Evolutionary conservation across 1,140 invertebrate species (phyloP).

Genomic region (Drosophila sp.): DNA sequence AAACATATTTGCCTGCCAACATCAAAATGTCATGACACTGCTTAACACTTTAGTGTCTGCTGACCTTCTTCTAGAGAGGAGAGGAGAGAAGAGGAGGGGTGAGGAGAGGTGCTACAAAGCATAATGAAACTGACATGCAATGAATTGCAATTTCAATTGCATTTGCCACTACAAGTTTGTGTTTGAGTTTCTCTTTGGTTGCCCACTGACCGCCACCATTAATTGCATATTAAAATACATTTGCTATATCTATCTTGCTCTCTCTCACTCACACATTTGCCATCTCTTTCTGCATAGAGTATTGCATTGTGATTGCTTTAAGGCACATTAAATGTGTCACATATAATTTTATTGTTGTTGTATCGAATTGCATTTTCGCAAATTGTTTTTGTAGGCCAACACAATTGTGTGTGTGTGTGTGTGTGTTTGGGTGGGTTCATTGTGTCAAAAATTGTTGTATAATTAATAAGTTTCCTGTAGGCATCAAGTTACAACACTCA

Average conservation of each 20-base stretch:
- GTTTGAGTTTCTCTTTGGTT: slow-evolving; percentile 31
- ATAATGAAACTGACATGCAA: slow-evolving; percentile 16
- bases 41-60: slow-evolving; percentile 11
- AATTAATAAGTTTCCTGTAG: slow-evolving; percentile 12
- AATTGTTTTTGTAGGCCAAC: slow-evolving; percentile 27
- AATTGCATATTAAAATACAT: slow-evolving; percentile 69
- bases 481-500: not conserved
- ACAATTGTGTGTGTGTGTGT: slow-evolving; percentile 14
- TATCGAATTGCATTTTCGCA: slow-evolving; percentile 37
- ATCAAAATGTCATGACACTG: slow-evolving; percentile 26
- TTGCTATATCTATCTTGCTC: slow-evolving; percentile 18
- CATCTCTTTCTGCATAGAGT: slow-evolving; percentile 33
- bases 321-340: slow-evolving; percentile 41
- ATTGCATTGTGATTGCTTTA: slow-evolving; percentile 27
- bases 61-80: slow-evolving; percentile 30
- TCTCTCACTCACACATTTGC: not conserved
- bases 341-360: slow-evolving; percentile 46
- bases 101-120: not conserved
- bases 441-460: slow-evolving; percentile 10
- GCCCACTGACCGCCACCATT: slow-evolving; percentile 54
- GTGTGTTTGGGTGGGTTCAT: slow-evolving; percentile 4
- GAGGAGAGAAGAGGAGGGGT: not conserved
- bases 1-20: slow-evolving; percentile 26
- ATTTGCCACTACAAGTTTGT: slow-evolving; percentile 46
- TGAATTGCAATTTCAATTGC: slow-evolving; percentile 22